These are phyloP conservation scores for Crax fasciolata DNA, from an alignment of 2,797 vertebrate genomes.

Conservation along the genomic window DNA sequence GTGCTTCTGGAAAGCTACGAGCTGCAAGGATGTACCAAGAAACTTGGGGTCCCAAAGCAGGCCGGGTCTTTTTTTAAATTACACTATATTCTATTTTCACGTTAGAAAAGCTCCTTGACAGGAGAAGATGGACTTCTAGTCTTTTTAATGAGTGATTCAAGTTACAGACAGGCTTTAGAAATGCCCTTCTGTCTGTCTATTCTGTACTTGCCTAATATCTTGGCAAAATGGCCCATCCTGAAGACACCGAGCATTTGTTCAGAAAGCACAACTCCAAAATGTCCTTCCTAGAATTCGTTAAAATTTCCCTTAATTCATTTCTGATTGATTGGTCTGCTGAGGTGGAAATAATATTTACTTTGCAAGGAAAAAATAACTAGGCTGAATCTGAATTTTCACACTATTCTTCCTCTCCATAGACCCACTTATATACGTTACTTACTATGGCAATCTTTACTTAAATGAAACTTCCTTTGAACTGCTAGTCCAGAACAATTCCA, in stretches of 20 bases:
- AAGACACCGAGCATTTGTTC: fast-evolving
- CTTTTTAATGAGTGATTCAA: neutral
- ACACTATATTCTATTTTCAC: neutral
- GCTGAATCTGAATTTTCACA: neutral
- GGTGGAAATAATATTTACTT: neutral
- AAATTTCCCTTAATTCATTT: neutral
- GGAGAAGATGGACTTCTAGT: neutral
- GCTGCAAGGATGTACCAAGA: neutral
- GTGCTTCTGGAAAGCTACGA: neutral
- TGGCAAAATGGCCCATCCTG: neutral
- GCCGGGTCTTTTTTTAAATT: neutral
- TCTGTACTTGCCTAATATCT: neutral
- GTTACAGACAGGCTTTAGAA: neutral
- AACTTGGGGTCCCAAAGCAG: neutral
- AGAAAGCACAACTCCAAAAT: neutral
- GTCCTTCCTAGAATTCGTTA: neutral
- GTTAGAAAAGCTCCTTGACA: neutral
- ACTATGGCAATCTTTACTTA: neutral
- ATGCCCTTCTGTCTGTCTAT: neutral
- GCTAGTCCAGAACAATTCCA: neutral
- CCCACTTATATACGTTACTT: neutral
- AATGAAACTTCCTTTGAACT: neutral
- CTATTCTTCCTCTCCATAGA: neutral
- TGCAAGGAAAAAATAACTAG: neutral
- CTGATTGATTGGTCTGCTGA: neutral